phyloP scores from a whole-genome alignment of 2,888 invertebrate species.

The Agrochola lota region DNA sequence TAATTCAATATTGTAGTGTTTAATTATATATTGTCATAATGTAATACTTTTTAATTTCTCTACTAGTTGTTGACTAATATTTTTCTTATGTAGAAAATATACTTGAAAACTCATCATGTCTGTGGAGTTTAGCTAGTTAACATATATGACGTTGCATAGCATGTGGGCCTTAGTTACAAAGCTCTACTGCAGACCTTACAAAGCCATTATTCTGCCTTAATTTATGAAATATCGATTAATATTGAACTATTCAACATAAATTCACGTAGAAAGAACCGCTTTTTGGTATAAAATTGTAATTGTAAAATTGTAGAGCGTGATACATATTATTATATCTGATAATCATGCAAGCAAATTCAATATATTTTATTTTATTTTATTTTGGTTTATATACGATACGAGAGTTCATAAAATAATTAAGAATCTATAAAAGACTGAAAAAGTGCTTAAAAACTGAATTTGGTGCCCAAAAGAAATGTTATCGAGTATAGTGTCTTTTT shows the following conservation, averaged over 20 bases:
- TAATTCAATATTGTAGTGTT: background rate
- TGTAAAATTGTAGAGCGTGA: too few relatives aligned
- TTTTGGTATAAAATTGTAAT: background rate
- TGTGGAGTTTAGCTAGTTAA: background rate
- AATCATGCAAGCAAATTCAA: conserved; percentile 5
- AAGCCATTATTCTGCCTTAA: too few relatives aligned
- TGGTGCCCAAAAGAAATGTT: conserved; percentile 29
- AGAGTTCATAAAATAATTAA: conserved; percentile 5
- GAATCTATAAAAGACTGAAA: background rate
- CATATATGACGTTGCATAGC: background rate
- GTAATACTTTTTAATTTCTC: conserved; percentile 16
- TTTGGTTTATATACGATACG: background rate
- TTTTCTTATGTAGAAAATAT: background rate
- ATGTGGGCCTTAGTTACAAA: background rate
- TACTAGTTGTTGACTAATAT: background rate
- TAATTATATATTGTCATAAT: conserved; percentile 7
- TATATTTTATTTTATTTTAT: background rate
- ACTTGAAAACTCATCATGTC: background rate
- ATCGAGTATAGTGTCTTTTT: background rate
- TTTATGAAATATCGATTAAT: background rate
- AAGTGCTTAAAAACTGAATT: conserved; percentile 7
- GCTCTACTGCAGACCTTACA: background rate
- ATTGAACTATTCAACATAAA: background rate
- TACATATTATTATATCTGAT: background rate
- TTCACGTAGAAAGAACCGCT: background rate